Evolutionary conservation across 2,113 vertebrate genomes (phyloP).

Genomic region (Bos indicus): DNA sequence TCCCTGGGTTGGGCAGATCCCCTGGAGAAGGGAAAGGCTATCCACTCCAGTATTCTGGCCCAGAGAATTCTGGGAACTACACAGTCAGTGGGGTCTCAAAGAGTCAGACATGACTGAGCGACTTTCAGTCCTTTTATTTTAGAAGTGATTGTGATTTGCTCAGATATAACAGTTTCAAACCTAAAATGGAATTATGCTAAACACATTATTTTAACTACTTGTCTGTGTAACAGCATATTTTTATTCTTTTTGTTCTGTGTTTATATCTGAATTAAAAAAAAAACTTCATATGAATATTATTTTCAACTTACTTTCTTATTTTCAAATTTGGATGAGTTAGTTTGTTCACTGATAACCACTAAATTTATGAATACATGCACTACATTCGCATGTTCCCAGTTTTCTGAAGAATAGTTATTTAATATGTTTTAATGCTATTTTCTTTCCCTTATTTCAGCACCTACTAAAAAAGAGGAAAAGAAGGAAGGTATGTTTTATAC

Average conservation of each 20-base stretch:
- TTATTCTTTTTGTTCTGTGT: background rate
- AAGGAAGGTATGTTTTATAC: constrained; percentile 66
- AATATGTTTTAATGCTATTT: background rate
- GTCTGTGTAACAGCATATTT: background rate
- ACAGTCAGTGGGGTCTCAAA: too few relatives aligned
- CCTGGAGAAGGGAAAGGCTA: too few relatives aligned
- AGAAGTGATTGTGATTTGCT: background rate
- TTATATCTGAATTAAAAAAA: background rate
- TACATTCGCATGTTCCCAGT: background rate
- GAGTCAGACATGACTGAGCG: too few relatives aligned
- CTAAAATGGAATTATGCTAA: background rate
- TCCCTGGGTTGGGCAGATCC: too few relatives aligned
- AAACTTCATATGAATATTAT: background rate
- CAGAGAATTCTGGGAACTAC: too few relatives aligned
- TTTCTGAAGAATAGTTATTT: background rate
- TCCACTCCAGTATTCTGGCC: too few relatives aligned
- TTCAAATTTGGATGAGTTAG: background rate
- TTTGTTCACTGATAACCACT: background rate
- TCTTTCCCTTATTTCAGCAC: constrained; percentile 41
- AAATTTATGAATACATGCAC: background rate
- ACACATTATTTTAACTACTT: background rate
- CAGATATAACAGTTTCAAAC: background rate
- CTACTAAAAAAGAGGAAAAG: constrained; percentile 67
- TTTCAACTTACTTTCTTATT: background rate
- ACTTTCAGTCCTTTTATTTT: background rate